Base-by-base conservation (phyloP, 2,113 vertebrate genomes). In the Ageneiosus marmoratus region DNA sequence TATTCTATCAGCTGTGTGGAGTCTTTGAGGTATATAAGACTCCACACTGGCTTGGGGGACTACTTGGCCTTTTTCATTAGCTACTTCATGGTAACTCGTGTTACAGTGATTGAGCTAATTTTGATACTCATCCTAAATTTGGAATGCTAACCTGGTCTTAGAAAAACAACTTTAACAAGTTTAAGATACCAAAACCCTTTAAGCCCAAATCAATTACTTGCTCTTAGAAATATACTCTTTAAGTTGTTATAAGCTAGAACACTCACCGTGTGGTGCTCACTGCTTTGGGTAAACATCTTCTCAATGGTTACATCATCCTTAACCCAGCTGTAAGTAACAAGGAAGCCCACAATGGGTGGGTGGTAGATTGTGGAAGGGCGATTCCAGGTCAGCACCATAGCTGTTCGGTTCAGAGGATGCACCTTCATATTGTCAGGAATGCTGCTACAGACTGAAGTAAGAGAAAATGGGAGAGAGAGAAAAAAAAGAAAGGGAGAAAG, bases 281-380 rank as follows among this genome's bases (percentile, higher is more conserved):
- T 96, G 74, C 96, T 97, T 93, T 99, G 98, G 8, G 94, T 96
- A 88, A 98, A 99, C 2, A 97, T 98, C 90, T 96, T 98, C 90
- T 99, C 98, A 84, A 98, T 96, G 51, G 96, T 94, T 0, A 97
- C 92, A 13, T 99, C 97, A 0, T 97, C 96, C 92, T 96, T 99
- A 91, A 95, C 95, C 97, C 98, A 99, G 93, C 98, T 98, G 88
- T 99, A 99, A 79, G 98, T 99, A 82, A 99, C 95, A 94, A 97
- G 94, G 90, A 97, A 99, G 88, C 95, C 97, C 93, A 96, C 94
- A 91, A 99, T 96, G 0, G 98, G 98, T 2, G 98, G 97, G 88
- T 99, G 97, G 93, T 98, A 99, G 89, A 98, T 86, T 58, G 90
- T 95, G 88, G 96, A 93, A 0, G 98, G 98, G 37, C 95, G 95